A percentile compares a stretch with the other conserved stretches of the same genome.
Conservation (phyloP, 2,113 vertebrate genomes). For the Menura novaehollandiae region DNA sequence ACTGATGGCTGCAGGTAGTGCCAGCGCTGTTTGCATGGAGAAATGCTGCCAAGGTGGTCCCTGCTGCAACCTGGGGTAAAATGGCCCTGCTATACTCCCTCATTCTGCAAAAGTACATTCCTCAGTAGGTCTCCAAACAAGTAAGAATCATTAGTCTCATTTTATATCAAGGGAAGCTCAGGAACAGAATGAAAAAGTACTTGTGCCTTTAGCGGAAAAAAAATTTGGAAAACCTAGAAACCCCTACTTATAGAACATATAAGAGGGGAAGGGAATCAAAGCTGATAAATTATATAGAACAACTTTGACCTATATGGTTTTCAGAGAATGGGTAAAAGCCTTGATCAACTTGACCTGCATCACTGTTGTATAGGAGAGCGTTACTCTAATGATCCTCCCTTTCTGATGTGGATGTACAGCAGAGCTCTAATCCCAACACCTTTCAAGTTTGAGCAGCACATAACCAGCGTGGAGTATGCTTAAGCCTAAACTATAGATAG, state of each 20-base stretch:
- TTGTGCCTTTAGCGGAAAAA: not conserved
- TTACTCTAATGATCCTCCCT: conserved; percentile 28
- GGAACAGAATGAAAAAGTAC: not conserved
- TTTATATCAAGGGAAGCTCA: not conserved
- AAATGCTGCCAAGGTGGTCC: not conserved
- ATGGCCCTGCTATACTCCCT: not conserved
- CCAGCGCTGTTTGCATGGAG: fast-evolving
- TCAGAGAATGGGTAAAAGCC: conserved; percentile 28
- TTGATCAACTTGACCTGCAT: conserved; percentile 39
- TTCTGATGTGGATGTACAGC: conserved; percentile 21
- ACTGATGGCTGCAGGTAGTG: not conserved
- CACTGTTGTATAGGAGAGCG: not conserved
- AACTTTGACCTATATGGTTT: conserved; percentile 13
- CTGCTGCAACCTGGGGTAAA: not conserved
- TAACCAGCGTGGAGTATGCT: not conserved
- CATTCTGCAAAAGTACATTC: not conserved
- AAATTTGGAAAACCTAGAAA: not conserved
- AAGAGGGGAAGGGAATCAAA: conserved; percentile 19
- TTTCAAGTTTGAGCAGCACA: conserved; percentile 41
- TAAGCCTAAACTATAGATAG: conserved; percentile 9
- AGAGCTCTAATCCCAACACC: conserved; percentile 35
- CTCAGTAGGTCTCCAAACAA: not conserved
- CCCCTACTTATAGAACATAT: not conserved
- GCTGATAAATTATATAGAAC: not conserved
- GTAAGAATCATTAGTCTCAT: not conserved